Evolutionary conservation across 2,888 invertebrate species (phyloP).

Genomic region (Drosophila tanythrix): DNA sequence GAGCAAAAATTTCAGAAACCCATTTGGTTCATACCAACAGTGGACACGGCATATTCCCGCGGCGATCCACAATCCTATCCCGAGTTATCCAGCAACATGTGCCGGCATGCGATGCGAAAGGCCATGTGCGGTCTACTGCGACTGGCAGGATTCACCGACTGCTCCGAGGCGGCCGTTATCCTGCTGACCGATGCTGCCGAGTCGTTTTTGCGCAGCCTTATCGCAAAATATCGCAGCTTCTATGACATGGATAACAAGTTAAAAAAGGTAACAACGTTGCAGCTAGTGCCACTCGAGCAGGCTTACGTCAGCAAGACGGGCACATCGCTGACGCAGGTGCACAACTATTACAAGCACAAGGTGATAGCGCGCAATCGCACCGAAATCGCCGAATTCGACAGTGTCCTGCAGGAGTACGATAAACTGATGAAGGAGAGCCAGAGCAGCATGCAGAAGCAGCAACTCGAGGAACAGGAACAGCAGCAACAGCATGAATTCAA

Average conservation of each 20-base stretch:
- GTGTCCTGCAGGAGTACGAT: conserved; percentile 83
- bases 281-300: conserved; percentile 75
- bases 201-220: conserved; percentile 81
- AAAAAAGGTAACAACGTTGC: conserved; percentile 63
- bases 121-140: conserved; percentile 83
- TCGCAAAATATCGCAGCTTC: conserved; percentile 62
- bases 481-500: conserved; percentile 75
- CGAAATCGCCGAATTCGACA: conserved; percentile 83
- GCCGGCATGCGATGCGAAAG: conserved; percentile 79
- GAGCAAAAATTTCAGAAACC: conserved; percentile 83
- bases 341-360: conserved; percentile 84
- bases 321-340: conserved; percentile 81
- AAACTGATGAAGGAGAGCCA: conserved; percentile 84
- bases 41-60: conserved; percentile 79
- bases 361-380: conserved; percentile 81
- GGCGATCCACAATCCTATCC: conserved; percentile 77
- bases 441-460: conserved; percentile 80
- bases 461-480: conserved; percentile 35
- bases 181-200: conserved; percentile 82
- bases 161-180: conserved; percentile 80
- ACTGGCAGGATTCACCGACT: conserved; percentile 83
- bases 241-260: conserved; percentile 58
- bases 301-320: conserved; percentile 81
- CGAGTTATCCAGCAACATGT: conserved; percentile 71
- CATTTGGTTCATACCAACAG: conserved; percentile 83